Evolutionary conservation across 2,113 vertebrate species (phyloP), one percentile per base, ranked within the genome.

Genomic region (Crotalus helleri): DNA sequence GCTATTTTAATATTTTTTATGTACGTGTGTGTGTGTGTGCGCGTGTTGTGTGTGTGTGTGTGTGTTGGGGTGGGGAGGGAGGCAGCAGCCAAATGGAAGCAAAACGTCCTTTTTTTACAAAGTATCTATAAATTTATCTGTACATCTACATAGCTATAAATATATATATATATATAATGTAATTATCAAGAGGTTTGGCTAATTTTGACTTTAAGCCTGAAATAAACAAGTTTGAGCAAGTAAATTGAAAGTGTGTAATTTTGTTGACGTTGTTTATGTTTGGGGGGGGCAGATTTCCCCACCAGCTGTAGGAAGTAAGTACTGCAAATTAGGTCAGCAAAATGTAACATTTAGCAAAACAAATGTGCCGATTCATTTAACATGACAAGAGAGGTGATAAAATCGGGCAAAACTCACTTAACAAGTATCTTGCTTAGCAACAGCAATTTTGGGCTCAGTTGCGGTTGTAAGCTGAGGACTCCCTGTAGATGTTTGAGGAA

Each of bases 161-260:
- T 95, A 96, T 95, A 96, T 95, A 96, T 95, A 96, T 96, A 95
- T 97, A 96, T 96, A 96, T 97, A 96, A 96, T 97, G 96, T 97
- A 96, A 97, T 95, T 96, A 96, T 96, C 95, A 95, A 97, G 95
- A 97, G 95, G 94, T 91, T 87, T 19, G 23, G 96, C 96, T 96
- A 96, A 96, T 97, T 97, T 97, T 96, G 96, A 97, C 96, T 97
- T 97, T 95, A 95, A 96, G 95, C 90, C 96, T 95, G 95, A 97
- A 97, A 97, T 97, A 97, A 97, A 97, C 94, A 0, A 95, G 87
- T 92, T 97, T 97, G 96, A 95, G 90, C 87, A 92, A 96, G 64
- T 51, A 2, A 6, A 0, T 87, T 0, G 29, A 24, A 44, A 55
- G 58, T 39, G 29, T 90, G 87, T 94, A 0, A 0, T 93, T 91